Percentiles rank a stretch among this genome's conserved stretches.
Conservation (phyloP, 2,113 vertebrate species). For the Podarcis cretensis region DNA sequence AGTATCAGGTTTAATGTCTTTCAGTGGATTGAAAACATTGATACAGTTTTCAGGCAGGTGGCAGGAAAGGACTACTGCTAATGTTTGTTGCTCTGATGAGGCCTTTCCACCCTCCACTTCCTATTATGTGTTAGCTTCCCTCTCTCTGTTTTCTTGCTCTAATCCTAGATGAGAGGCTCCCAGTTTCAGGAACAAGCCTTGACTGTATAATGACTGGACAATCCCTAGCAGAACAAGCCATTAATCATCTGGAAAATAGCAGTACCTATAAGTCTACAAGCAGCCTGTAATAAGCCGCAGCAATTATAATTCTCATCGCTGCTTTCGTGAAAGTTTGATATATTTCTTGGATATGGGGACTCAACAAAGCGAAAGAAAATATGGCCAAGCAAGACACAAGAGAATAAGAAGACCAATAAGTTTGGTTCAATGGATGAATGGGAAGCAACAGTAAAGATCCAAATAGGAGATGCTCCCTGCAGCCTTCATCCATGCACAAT, state of each 20-base stretch:
- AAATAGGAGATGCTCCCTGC: not conserved
- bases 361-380: not conserved
- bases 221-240: not conserved
- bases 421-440: not conserved
- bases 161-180: conserved; percentile 5
- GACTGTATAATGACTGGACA: not conserved
- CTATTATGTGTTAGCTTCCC: conserved; percentile 39
- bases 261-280: not conserved
- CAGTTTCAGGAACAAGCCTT: not conserved
- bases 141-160: conserved; percentile 25
- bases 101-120: conserved; percentile 41
- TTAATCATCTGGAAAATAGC: conserved; percentile 10
- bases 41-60: conserved; percentile 10
- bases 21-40: not conserved
- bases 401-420: not conserved
- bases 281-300: not conserved
- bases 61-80: conserved; percentile 25
- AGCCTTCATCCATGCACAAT: not conserved
- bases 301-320: not conserved
- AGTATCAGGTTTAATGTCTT: not conserved
- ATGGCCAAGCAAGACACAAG: not conserved
- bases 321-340: not conserved
- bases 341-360: not conserved
- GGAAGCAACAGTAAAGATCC: not conserved
- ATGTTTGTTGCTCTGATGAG: conserved; percentile 41